phyloP scores from a whole-genome alignment of 1,140 invertebrate genomes.

The Drosophila rufa region DNA sequence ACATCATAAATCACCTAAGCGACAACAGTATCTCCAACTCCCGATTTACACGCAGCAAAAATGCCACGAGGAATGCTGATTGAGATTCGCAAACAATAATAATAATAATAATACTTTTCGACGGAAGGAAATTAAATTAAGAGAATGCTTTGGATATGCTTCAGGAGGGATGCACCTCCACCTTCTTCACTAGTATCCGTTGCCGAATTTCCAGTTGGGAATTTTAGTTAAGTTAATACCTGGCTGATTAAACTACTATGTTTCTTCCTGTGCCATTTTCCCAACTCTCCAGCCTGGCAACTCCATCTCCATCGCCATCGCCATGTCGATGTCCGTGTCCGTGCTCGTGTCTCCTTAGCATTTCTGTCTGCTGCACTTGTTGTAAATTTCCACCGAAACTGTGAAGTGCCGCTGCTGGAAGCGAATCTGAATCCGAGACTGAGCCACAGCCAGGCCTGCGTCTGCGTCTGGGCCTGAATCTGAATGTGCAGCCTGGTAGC shows the following conservation, averaged over 20 bases:
- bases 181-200: no score
- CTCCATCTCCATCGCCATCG: slow-evolving; percentile 33
- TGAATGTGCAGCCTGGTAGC: slow-evolving; percentile 46
- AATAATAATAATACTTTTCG: no score
- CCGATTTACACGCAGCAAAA: slow-evolving; percentile 22
- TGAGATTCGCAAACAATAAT: background rate
- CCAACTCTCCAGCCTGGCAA: slow-evolving; percentile 4
- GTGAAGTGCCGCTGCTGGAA: slow-evolving; percentile 56
- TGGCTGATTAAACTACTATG: no score
- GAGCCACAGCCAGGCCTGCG: background rate
- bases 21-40: slow-evolving; percentile 36
- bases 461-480: slow-evolving; percentile 28
- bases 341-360: slow-evolving; percentile 70
- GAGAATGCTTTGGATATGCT: background rate
- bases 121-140: no score
- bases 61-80: no score
- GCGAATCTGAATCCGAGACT: slow-evolving; percentile 32
- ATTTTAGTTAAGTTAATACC: no score
- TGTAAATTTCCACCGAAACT: slow-evolving; percentile 81
- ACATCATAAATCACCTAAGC: slow-evolving; percentile 76
- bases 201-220: background rate
- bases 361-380: slow-evolving; percentile 71
- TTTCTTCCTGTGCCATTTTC: slow-evolving; percentile 26
- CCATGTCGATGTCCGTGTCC: slow-evolving; percentile 44
- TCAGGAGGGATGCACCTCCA: background rate